Conservation (phyloP, 2,888 invertebrate genomes). For the Agrochola lychnidis region DNA sequence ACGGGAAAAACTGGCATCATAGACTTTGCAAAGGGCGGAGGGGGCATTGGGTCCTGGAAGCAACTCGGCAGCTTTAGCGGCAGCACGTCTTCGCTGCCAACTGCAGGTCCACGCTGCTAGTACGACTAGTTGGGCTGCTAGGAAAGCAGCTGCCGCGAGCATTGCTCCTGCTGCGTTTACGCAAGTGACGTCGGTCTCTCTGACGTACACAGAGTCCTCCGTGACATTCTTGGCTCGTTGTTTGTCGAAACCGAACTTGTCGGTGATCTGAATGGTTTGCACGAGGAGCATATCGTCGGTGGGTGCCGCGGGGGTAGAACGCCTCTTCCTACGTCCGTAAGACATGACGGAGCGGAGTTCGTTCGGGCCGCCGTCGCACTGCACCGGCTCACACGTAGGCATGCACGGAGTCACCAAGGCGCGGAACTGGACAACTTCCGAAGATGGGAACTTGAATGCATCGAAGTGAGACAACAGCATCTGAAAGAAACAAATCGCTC, state of each 20-base stretch:
- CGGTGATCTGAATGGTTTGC: slow-evolving; percentile 97
- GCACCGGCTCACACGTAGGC: slow-evolving; percentile 97
- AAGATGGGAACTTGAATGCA: slow-evolving; percentile 98
- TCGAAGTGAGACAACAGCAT: slow-evolving; percentile 97
- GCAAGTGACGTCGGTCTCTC: slow-evolving; percentile 92
- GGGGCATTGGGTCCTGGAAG: slow-evolving; percentile 91
- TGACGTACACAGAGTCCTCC: slow-evolving; percentile 93
- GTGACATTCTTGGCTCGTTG: slow-evolving; percentile 92
- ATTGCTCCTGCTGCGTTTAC: slow-evolving; percentile 95
- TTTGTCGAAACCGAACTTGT: slow-evolving; percentile 96
- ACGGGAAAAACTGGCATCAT: slow-evolving; percentile 96
- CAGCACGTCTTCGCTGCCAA: slow-evolving; percentile 95
- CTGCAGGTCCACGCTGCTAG: slow-evolving; percentile 97
- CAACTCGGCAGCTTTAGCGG: slow-evolving; percentile 92
- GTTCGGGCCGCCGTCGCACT: slow-evolving; percentile 96
- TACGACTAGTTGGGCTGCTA: slow-evolving; percentile 96
- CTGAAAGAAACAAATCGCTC: slow-evolving; percentile 85
- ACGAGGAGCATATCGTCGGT: slow-evolving; percentile 96
- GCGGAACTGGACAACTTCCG: slow-evolving; percentile 98
- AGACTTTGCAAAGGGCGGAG: slow-evolving; percentile 95
- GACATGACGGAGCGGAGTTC: slow-evolving; percentile 95
- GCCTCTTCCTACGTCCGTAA: slow-evolving; percentile 95
- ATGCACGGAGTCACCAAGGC: slow-evolving; percentile 98
- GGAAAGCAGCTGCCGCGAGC: slow-evolving; percentile 96
- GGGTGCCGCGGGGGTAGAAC: slow-evolving; percentile 91